phyloP scores from a whole-genome alignment of 2,888 invertebrate genomes.

The Apotomis betuletana region DNA sequence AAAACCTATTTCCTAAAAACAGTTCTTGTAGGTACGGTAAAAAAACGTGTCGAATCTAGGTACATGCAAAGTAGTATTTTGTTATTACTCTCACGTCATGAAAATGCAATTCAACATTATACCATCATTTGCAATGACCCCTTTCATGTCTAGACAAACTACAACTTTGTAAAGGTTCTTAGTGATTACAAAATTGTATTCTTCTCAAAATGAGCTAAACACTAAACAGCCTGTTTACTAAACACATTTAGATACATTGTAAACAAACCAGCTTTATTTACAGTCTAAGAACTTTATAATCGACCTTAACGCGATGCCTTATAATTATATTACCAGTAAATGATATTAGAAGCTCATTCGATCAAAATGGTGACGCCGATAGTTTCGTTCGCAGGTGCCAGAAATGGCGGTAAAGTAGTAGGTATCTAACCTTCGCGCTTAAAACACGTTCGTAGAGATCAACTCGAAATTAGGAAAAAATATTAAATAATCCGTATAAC shows the following conservation, averaged over 20 bases:
- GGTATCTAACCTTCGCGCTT: slow-evolving; percentile 46
- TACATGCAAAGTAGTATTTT: too few relatives aligned
- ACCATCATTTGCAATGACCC: too few relatives aligned
- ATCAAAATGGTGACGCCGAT: slow-evolving; percentile 39
- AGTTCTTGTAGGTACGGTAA: too few relatives aligned
- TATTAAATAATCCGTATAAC: slow-evolving; percentile 7
- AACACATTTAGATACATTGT: slow-evolving; percentile 2
- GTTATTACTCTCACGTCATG: too few relatives aligned
- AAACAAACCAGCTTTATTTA: slow-evolving; percentile 20
- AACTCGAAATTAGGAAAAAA: slow-evolving; percentile 18
- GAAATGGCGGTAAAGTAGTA: slow-evolving; percentile 52
- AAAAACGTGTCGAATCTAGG: too few relatives aligned
- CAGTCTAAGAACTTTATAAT: slow-evolving; percentile 1
- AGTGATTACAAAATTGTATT: background rate
- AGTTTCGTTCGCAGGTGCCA: slow-evolving; percentile 38
- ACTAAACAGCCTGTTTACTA: background rate
- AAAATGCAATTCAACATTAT: too few relatives aligned
- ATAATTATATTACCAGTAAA: slow-evolving; percentile 9
- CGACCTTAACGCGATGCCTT: slow-evolving; percentile 8
- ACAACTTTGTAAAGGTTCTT: background rate
- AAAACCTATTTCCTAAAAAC: too few relatives aligned
- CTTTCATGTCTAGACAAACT: too few relatives aligned
- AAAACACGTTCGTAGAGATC: slow-evolving; percentile 48
- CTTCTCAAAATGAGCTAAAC: background rate
- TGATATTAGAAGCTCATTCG: slow-evolving; percentile 20